A percentile compares a stretch with the other conserved stretches of the same genome.
phyloP scores from a whole-genome alignment of 2,797 vertebrate species.

The Tapera naevia region DNA sequence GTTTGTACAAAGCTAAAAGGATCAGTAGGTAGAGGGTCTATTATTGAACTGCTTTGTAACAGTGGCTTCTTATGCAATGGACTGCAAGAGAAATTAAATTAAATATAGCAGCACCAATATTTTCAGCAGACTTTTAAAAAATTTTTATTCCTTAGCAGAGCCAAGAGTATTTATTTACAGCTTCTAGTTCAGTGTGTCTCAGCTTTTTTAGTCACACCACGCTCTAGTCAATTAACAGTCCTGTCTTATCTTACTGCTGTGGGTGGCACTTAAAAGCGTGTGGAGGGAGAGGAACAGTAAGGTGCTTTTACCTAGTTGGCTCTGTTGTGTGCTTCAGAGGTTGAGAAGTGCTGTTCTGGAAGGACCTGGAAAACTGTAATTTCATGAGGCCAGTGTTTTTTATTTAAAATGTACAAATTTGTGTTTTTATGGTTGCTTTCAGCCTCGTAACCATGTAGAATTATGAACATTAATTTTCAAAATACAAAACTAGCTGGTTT shows the following conservation, averaged over 20 bases:
- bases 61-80: not conserved
- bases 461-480: not conserved
- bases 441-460: not conserved
- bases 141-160: not conserved
- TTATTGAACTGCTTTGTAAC: not conserved
- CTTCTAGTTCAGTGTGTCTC: not conserved
- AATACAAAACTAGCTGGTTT: not conserved
- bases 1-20: not conserved
- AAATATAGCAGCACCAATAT: not conserved
- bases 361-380: not conserved
- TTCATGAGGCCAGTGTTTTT: not conserved
- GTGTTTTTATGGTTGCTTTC: not conserved
- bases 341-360: not conserved
- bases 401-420: not conserved
- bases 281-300: not conserved
- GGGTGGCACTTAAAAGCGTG: not conserved
- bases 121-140: not conserved
- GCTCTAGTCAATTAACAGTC: not conserved
- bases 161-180: not conserved
- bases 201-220: not conserved
- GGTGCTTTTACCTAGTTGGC: not conserved
- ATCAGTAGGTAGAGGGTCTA: not conserved
- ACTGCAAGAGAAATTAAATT: not conserved
- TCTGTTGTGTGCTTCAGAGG: not conserved
- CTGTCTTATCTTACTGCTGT: not conserved